These are phyloP conservation scores for Antrozous pallidus DNA, from an alignment of 2,797 vertebrate species.

Conservation along the genomic window DNA sequence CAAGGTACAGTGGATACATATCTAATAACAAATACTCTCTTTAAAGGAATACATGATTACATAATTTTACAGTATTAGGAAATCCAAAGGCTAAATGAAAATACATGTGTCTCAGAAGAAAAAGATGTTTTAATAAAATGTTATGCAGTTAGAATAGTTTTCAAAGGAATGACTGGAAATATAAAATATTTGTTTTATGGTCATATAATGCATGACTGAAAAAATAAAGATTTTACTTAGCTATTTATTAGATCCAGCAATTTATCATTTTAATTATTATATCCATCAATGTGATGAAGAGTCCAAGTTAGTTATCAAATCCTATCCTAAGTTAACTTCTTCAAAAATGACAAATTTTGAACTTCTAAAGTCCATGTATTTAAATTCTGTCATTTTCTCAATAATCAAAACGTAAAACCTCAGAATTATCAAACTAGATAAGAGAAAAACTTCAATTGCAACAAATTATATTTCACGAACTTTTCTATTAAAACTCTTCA, in stretches of 20 bases:
- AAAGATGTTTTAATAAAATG: conserved; percentile 29
- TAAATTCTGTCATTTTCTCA: conserved; percentile 55
- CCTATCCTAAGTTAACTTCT: conserved; percentile 52
- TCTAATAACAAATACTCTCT: conserved; percentile 19
- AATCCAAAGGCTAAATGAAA: conserved; percentile 37
- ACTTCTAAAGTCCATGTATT: conserved; percentile 52
- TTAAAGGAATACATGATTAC: conserved; percentile 38
- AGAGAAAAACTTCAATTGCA: conserved; percentile 54
- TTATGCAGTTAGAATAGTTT: conserved; percentile 52
- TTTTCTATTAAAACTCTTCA: conserved; percentile 52
- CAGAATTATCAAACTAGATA: conserved; percentile 44
- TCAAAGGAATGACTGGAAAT: conserved; percentile 58
- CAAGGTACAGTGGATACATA: not conserved
- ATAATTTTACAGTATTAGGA: not conserved
- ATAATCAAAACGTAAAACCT: conserved; percentile 46
- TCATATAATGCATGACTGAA: conserved; percentile 2
- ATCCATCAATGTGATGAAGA: conserved; percentile 82
- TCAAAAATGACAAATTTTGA: conserved; percentile 64
- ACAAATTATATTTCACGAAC: conserved; percentile 48
- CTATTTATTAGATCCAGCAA: conserved; percentile 61
- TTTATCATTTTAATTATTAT: conserved; percentile 58
- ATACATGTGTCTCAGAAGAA: conserved; percentile 51
- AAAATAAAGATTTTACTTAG: conserved; percentile 68
- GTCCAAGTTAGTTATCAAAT: conserved; percentile 60
- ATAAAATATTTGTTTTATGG: conserved; percentile 69